These are phyloP conservation scores for Brachionus koreanus DNA, from an alignment of 1,140 invertebrate genomes.

Conservation along the genomic window DNA sequence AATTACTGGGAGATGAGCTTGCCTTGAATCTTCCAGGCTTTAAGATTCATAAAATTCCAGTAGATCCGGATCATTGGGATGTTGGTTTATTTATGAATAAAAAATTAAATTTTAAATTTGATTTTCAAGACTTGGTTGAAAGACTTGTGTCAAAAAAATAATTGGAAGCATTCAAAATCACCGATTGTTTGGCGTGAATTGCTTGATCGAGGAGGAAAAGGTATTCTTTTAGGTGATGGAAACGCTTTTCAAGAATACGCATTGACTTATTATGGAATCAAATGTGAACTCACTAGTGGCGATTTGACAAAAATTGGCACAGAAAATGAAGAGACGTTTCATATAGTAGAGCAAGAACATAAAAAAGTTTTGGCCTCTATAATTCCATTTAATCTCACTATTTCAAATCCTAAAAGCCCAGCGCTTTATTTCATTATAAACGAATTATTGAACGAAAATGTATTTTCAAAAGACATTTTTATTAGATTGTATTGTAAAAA, in stretches of 20 bases:
- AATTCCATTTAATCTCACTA: not conserved
- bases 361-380: not conserved
- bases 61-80: slow-evolving; percentile 48
- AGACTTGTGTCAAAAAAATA: slow-evolving; percentile 50
- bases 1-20: slow-evolving; percentile 55
- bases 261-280: slow-evolving; percentile 54
- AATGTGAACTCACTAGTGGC: slow-evolving; percentile 51
- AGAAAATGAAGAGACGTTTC: not conserved
- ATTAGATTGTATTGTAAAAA: slow-evolving; percentile 22
- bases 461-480: slow-evolving; percentile 4
- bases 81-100: not conserved
- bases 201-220: slow-evolving; percentile 57
- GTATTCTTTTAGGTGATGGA: slow-evolving; percentile 57
- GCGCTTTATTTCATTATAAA: slow-evolving; percentile 26
- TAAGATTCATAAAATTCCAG: slow-evolving; percentile 56
- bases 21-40: slow-evolving; percentile 54
- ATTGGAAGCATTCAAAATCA: slow-evolving; percentile 53
- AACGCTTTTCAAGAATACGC: slow-evolving; percentile 60
- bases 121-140: slow-evolving; percentile 53
- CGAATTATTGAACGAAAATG: not conserved
- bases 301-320: slow-evolving; percentile 50
- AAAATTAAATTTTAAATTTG: not conserved
- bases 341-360: not conserved
- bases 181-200: slow-evolving; percentile 59
- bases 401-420: slow-evolving; percentile 31